Conservation (phyloP, 2,888 invertebrate genomes). For the Melipona bicolor region DNA sequence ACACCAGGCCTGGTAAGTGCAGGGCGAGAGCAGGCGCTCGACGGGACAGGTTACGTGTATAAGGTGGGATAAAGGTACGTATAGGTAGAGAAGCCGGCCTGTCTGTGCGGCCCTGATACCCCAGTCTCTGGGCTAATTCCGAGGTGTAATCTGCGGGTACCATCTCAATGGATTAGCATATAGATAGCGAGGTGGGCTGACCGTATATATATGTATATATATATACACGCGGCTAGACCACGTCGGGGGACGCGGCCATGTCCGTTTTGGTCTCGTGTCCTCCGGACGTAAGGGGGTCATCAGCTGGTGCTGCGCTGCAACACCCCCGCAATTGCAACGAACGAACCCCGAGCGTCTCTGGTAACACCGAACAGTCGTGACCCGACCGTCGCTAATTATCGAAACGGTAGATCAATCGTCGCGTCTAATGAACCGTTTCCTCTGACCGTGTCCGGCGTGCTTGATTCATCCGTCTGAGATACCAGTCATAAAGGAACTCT, state of each 20-base stretch:
- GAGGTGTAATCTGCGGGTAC: conserved; percentile 83
- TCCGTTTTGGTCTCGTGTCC: conserved; percentile 77
- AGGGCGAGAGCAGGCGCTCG: conserved; percentile 65
- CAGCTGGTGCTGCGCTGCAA: conserved; percentile 63
- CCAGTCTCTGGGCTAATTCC: conserved; percentile 82
- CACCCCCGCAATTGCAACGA: conserved; percentile 59
- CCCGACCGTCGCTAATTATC: conserved; percentile 50
- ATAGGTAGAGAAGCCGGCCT: conserved; percentile 64
- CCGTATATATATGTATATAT: conserved; percentile 66
- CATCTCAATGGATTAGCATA: conserved; percentile 84
- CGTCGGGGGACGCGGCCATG: conserved; percentile 72
- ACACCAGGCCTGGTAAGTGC: conserved; percentile 64
- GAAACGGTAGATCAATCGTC: conserved; percentile 40
- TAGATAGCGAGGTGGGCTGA: conserved; percentile 82
- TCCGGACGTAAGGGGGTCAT: conserved; percentile 69
- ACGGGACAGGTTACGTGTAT: conserved; percentile 74
- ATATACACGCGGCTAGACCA: conserved; percentile 74
- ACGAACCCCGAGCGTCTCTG: conserved; percentile 46
- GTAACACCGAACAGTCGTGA: background rate
- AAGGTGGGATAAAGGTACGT: conserved; percentile 79
- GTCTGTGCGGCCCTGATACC: conserved; percentile 80
- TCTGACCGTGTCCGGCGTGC: background rate
- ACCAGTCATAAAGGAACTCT: background rate
- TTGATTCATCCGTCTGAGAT: background rate
- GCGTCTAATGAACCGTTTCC: conserved; percentile 22